phyloP scores from a whole-genome alignment of 1,140 invertebrate genomes.

The Arion vulgaris region DNA sequence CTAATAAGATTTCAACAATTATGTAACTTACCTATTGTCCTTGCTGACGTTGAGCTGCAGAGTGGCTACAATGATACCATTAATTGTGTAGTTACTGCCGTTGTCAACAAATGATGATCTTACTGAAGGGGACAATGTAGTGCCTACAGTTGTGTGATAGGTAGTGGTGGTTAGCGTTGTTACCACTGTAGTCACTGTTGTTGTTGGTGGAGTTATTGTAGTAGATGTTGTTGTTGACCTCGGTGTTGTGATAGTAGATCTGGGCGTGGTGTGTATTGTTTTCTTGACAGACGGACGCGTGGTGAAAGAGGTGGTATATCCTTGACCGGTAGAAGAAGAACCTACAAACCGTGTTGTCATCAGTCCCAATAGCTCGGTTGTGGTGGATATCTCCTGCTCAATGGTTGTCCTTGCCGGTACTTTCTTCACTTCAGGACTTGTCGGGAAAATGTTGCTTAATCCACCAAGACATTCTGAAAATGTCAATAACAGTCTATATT shows the following conservation, averaged over 20 bases:
- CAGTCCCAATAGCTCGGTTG: slow-evolving; percentile 35
- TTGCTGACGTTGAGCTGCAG: slow-evolving; percentile 21
- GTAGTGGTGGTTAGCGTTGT: not conserved
- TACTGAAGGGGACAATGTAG: slow-evolving; percentile 20
- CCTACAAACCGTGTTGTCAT: slow-evolving; percentile 22
- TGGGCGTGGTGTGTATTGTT: not conserved
- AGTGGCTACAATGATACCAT: slow-evolving; percentile 39
- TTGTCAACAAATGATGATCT: slow-evolving; percentile 23
- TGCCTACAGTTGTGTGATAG: slow-evolving; percentile 35
- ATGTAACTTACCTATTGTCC: slow-evolving; percentile 25
- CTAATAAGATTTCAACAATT: too few species aligned
- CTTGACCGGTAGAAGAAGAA: not conserved
- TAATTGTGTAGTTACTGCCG: slow-evolving; percentile 45
- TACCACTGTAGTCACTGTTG: slow-evolving; percentile 14
- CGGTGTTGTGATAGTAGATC: slow-evolving; percentile 35
- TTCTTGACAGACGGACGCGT: not conserved
- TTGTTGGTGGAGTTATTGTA: slow-evolving; percentile 20
- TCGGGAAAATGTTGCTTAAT: slow-evolving; percentile 47
- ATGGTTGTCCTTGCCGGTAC: not conserved
- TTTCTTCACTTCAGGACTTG: slow-evolving; percentile 7
- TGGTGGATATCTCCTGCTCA: slow-evolving; percentile 5
- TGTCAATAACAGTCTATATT: too few species aligned
- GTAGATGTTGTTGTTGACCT: slow-evolving; percentile 32
- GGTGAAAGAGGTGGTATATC: slow-evolving; percentile 28
- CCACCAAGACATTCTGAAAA: slow-evolving; percentile 45